Evolutionary conservation across 2,888 invertebrate genomes (phyloP), one percentile per base, ranked within the genome.

Genomic region (Pycnomerus fuliginosus): DNA sequence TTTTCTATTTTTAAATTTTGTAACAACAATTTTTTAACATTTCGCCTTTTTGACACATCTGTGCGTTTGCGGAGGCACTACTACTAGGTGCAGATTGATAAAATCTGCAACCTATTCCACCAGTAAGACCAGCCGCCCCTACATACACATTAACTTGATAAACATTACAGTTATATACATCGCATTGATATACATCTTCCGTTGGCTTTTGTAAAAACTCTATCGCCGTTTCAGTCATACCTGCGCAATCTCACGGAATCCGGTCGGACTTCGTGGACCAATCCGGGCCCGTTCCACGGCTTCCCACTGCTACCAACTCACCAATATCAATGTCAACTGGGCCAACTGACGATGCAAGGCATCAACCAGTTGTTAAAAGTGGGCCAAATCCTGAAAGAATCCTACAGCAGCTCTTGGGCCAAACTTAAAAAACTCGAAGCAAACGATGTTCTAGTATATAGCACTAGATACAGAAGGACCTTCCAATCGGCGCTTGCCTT

Each of bases 401-500:
- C 78, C 14, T 84, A 84, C 59, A 73, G 74, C 8, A 73, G 69
- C 8, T 53, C 67, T 5, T 75, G 75, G 62, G 70, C 73, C 8
- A 75, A 73, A 56, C 59, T 79, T 5, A 71, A 68, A 42, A 73
- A 73, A 56, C 56, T 75, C 49, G 71, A 72, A 2, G 62, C 72
- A 63, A 78, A 82, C 2, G 85, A 85, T 50, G 74, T 87, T 17
- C 65, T 85, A 8, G 78, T 87, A 3, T 86, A 84, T 66, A 89
- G 90, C 55, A 94, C 95, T 0, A 80, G 87, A 25, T 93, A 91
- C 68, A 73, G 92, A 1, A 79, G 97, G 59, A 96, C 96, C 11
- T 91, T 90, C 63, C 95, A 95, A 72, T 94, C 94, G 57, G 86
- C 90, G 0, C 76, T 91, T 55, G 90, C 90, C 0, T 77, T 91